Evolutionary conservation across 2,113 vertebrate genomes (phyloP), one percentile per base, ranked within the genome.

Genomic region (Osmerus mordax): DNA sequence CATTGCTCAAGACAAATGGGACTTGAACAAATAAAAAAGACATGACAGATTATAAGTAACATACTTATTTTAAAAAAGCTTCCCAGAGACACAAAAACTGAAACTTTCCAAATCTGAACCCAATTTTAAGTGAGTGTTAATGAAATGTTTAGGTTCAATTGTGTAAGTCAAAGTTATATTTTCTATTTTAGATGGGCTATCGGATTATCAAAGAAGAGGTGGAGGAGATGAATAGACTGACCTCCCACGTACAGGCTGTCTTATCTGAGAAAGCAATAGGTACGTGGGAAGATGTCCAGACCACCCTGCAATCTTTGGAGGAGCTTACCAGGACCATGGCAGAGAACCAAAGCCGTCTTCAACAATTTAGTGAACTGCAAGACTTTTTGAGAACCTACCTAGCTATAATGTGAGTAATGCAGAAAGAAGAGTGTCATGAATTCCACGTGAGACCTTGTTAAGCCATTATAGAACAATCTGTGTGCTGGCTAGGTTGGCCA

Each of bases 381-480:
- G 71, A 78, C 23, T 93, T 92, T 82, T 90, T 92, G 69, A 83
- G 77, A 77, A 87, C 87, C 55, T 93, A 93, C 68, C 84, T 92
- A 62, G 87, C 83, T 54, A 91, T 93, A 86, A 92, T 92, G 92
- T 93, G 83, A 92, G 92, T 58, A 16, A 21, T 12, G n/a, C 36
- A 12, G 65, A 51, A 6, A 11, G 16, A 16, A n/a, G 32, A 18
- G 29, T 51, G 25, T 36, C 32, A 25, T 61, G n/a, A 23, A 67
- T 62, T 61, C 29, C 15, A 65, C 23, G 52, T 21, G 53, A 65
- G 25, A 58, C 19, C 41, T 58, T 25, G 16, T 47, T 76, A 25
- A 15, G 36, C 56, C 9, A 56, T 15, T 47, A 28, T n/a, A 2
- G 2, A n/a, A 21, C 41, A 29, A 2, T 54, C 14, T 76, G 21